These are phyloP conservation scores for Macrophya alboannulata DNA, from an alignment of 2,888 invertebrate genomes.

Conservation along the genomic window DNA sequence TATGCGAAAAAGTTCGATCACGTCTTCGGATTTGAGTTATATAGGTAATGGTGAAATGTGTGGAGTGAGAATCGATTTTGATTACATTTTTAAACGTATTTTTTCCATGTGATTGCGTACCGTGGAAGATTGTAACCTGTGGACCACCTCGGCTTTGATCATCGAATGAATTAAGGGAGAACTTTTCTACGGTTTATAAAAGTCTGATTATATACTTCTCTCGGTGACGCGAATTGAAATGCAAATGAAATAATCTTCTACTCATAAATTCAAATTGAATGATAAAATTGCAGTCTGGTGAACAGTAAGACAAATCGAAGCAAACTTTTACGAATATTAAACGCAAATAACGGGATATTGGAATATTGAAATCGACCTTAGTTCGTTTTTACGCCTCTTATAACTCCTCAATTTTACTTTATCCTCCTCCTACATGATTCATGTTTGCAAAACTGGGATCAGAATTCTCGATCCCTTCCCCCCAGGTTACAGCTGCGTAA, in stretches of 20 bases:
- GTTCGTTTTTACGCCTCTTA: not conserved
- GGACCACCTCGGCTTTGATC: slow-evolving; percentile 2
- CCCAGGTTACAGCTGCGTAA: too few relatives aligned
- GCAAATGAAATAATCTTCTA: slow-evolving; percentile 6
- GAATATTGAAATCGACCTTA: not conserved
- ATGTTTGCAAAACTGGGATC: too few relatives aligned
- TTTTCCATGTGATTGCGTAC: not conserved
- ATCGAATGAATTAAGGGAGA: not conserved
- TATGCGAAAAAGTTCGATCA: not conserved
- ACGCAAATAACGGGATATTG: slow-evolving; percentile 27
- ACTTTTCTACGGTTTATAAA: not conserved
- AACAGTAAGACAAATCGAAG: slow-evolving; percentile 37
- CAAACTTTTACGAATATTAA: slow-evolving; percentile 24
- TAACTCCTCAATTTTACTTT: not conserved
- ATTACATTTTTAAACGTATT: not conserved
- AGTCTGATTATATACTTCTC: not conserved
- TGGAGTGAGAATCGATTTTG: not conserved
- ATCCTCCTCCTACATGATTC: not conserved
- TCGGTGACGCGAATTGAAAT: slow-evolving; percentile 26
- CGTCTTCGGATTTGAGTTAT: not conserved
- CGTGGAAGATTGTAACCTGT: not conserved
- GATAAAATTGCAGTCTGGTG: slow-evolving; percentile 44
- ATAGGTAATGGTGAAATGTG: not conserved
- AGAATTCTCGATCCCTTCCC: too few relatives aligned
- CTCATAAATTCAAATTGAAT: slow-evolving; percentile 3